Conservation (phyloP, 2,888 invertebrate species). For the Dastarcus helophoroides region DNA sequence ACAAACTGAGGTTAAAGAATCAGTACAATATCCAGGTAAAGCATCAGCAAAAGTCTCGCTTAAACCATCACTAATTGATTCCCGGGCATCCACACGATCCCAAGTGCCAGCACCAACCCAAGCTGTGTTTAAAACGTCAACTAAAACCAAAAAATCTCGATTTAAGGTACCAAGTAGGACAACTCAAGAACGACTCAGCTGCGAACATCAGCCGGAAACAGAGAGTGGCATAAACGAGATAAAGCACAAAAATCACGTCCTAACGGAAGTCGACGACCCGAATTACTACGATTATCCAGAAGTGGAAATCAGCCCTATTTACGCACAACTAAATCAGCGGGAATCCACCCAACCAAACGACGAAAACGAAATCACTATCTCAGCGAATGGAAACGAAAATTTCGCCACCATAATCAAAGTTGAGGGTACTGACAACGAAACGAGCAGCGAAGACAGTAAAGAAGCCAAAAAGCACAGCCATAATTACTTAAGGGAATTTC, state of each 20-base stretch:
- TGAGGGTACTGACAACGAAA: constrained; percentile 15
- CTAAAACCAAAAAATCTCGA: no score
- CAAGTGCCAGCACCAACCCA: no score
- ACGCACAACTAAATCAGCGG: constrained; percentile 10
- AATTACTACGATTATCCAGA: constrained; percentile 6
- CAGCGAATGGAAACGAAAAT: constrained; percentile 6
- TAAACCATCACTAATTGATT: no score
- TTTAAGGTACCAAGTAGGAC: no score
- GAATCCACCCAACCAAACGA: constrained; percentile 2
- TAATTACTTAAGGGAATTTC: constrained; percentile 33
- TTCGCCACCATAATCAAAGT: constrained; percentile 24
- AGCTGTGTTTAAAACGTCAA: no score
- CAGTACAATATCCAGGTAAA: no score
- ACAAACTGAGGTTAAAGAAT: no score
- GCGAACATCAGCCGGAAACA: no score
- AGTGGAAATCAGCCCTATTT: constrained; percentile 11
- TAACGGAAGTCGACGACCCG: neutral
- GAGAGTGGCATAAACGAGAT: no score
- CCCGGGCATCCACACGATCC: no score
- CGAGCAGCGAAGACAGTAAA: constrained; percentile 20
- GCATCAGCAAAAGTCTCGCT: no score
- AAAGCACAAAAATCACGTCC: neutral
- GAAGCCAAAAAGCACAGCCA: constrained; percentile 33
- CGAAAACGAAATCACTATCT: neutral
- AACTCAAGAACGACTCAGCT: no score